Conservation (phyloP, 2,888 invertebrate species). For the Pseudolycoriella hygida region DNA sequence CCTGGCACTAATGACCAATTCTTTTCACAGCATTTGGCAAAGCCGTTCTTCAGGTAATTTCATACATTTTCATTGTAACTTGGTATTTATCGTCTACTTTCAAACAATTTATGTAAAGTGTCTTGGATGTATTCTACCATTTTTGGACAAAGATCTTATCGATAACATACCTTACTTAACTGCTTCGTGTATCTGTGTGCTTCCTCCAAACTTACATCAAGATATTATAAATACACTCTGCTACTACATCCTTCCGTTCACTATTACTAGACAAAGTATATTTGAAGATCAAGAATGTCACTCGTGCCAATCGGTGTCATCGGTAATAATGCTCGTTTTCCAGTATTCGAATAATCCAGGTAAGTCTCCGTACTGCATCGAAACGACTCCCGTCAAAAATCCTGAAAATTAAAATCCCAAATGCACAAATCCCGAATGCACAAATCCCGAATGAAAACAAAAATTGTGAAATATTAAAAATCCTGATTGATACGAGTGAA, state of each 20-base stretch:
- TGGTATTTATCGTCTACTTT: too few relatives aligned
- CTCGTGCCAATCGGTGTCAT: constrained; percentile 71
- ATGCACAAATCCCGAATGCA: too few relatives aligned
- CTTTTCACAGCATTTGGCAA: constrained; percentile 74
- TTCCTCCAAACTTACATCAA: constrained; percentile 80
- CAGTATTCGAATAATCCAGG: constrained; percentile 89
- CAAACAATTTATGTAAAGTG: too few relatives aligned
- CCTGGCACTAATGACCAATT: too few relatives aligned
- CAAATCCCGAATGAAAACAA: too few relatives aligned
- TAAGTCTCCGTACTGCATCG: too few relatives aligned
- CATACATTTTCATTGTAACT: too few relatives aligned
- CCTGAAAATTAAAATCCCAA: too few relatives aligned
- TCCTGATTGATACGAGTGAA: too few relatives aligned
- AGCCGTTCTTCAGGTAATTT: constrained; percentile 54
- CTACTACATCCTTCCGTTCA: constrained; percentile 90
- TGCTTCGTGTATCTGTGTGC: constrained; percentile 82
- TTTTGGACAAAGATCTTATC: constrained; percentile 88
- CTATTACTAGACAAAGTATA: constrained; percentile 56
- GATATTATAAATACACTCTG: constrained; percentile 89
- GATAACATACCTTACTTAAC: constrained; percentile 90
- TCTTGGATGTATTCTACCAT: constrained; percentile 85
- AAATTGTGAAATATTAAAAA: too few relatives aligned
- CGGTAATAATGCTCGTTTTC: constrained; percentile 93
- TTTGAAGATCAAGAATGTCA: constrained; percentile 60
- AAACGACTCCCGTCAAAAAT: too few relatives aligned